Conservation (phyloP, 1,140 invertebrate genomes). For the Drosophila auraria region DNA sequence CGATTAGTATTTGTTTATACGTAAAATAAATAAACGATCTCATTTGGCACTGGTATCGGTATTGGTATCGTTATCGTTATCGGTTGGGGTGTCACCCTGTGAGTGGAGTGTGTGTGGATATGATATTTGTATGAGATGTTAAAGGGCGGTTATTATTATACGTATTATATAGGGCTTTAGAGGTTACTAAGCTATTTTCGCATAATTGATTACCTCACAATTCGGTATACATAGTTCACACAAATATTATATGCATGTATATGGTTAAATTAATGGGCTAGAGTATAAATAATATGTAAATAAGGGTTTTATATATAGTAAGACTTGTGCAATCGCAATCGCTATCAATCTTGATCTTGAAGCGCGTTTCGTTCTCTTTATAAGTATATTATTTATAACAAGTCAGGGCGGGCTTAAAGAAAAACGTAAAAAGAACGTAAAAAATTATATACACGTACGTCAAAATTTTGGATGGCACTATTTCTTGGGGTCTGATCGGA, state of each 20-base stretch:
- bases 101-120: conserved; percentile 15
- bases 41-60: conserved; percentile 19
- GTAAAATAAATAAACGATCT: conserved; percentile 44
- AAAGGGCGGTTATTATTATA: conserved; percentile 42
- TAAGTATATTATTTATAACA: conserved; percentile 61
- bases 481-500: conserved; percentile 7
- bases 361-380: conserved; percentile 45
- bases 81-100: conserved; percentile 33
- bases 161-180: conserved; percentile 33
- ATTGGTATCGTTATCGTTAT: too few species aligned
- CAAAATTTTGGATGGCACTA: conserved; percentile 66
- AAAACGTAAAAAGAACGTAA: conserved; percentile 44
- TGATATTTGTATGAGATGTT: conserved; percentile 36
- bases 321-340: conserved; percentile 71
- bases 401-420: conserved; percentile 32
- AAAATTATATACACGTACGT: conserved; percentile 85
- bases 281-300: conserved; percentile 49
- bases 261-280: conserved; percentile 55
- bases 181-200: conserved; percentile 46
- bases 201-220: conserved; percentile 31
- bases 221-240: conserved; percentile 51
- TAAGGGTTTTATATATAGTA: conserved; percentile 39
- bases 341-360: conserved; percentile 46
- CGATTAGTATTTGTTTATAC: conserved; percentile 79
- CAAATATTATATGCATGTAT: conserved; percentile 52